Evolutionary conservation across 2,888 invertebrate genomes (phyloP), one percentile per base, ranked within the genome.

Genomic region (Esperia sulphurella): DNA sequence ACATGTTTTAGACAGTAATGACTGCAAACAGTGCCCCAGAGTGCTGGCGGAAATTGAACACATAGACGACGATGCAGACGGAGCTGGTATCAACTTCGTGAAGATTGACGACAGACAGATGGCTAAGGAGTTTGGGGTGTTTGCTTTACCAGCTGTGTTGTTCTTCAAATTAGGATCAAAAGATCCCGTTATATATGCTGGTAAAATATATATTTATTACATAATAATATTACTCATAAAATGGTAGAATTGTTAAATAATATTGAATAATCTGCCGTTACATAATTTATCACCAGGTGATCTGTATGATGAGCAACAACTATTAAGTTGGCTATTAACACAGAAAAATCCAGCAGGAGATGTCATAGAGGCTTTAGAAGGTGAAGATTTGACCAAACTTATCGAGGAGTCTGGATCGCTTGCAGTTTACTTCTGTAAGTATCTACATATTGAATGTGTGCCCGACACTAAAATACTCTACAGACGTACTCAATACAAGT

Each of bases 341-440:
- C 96, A 97, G 83, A 97, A 97, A 79, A 96, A 97, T 86, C 97
- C 97, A 45, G 93, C 95, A 42, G 96, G 96, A 40, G 97, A 97
- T 73, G 93, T 96, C 45, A 97, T 97, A 60, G 97, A 97, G 86
- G 96, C 95, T 59, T 84, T 95, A 13, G 95, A 95, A 79, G 97
- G 97, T 39, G 95, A 94, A 68, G 93, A 93, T 48, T 88, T 97
- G 45, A 79, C 94, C 40, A 91, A 93, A 52, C 78, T 96, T 50
- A 96, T 97, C 59, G 92, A 94, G 69, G 93, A 94, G 53, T 94
- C 95, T 40, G 93, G 94, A 59, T 95, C 96, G 35, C 87, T 97
- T 56, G 97, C 97, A 7, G 95, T 97, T 29, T 97, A 96, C 79
- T 97, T 97, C 83, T 97, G 97, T 97, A 93, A 96, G 96, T 93